phyloP scores from a whole-genome alignment of 2,797 vertebrate genomes.

The Bovichtus diacanthus region DNA sequence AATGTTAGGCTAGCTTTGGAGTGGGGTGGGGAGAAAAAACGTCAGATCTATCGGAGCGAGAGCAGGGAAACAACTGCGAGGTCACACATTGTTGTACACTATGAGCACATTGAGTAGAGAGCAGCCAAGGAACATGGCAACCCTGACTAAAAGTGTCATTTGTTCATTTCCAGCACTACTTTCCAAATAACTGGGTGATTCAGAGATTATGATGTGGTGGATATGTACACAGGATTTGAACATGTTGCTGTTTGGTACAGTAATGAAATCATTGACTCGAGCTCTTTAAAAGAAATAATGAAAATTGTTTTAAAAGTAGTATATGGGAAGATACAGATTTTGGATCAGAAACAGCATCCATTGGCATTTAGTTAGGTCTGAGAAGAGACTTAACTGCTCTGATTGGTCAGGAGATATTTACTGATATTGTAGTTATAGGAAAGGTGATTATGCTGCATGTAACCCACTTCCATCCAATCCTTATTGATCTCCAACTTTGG shows the following conservation, averaged over 20 bases:
- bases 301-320: no score
- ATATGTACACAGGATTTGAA: neutral
- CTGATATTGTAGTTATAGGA: neutral
- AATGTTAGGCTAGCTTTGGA: conserved; percentile 3
- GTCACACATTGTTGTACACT: neutral
- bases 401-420: neutral
- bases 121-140: neutral
- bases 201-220: neutral
- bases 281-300: no score
- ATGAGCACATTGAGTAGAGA: neutral
- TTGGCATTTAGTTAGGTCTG: neutral
- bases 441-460: no score
- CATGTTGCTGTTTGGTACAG: neutral
- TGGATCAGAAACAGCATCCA: neutral
- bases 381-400: neutral
- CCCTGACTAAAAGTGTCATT: neutral
- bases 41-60: neutral
- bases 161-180: neutral
- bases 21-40: neutral
- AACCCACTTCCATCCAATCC: neutral
- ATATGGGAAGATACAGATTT: neutral
- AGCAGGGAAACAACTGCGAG: neutral
- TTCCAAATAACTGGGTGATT: neutral
- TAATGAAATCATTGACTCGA: neutral
- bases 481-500: conserved; percentile 31